These are phyloP conservation scores for Verasper variegatus DNA, from an alignment of 2,113 vertebrate genomes.

Conservation along the genomic window DNA sequence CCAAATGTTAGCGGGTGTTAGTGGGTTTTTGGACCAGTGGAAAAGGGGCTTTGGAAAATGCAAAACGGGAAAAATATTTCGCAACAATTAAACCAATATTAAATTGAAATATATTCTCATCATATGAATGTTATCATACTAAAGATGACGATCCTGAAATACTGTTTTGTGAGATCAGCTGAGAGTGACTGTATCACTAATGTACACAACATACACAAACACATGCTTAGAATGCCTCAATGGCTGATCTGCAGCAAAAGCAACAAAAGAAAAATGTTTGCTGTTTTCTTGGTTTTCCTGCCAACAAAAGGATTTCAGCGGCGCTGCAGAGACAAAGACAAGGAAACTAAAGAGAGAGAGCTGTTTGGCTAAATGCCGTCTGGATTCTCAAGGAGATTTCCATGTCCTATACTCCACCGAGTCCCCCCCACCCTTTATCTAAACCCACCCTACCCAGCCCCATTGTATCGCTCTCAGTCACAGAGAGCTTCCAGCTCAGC, in stretches of 20 bases:
- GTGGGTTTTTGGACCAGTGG: too few relatives aligned
- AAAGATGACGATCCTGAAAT: neutral
- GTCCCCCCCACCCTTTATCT: constrained; percentile 40
- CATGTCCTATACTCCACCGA: constrained; percentile 32
- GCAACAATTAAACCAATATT: neutral
- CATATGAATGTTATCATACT: neutral
- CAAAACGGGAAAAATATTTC: too few relatives aligned
- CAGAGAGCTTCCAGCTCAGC: constrained; percentile 50
- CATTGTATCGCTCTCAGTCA: constrained; percentile 36
- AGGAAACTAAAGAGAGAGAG: constrained; percentile 42
- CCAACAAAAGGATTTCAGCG: constrained; percentile 63
- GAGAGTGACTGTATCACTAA: too few relatives aligned
- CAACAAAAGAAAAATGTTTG: constrained; percentile 50
- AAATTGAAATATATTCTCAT: neutral
- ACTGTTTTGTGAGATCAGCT: neutral
- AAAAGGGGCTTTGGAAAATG: too few relatives aligned
- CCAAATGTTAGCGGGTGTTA: too few relatives aligned
- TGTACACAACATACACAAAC: neutral
- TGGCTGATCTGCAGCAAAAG: constrained; percentile 32
- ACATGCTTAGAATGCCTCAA: neutral
- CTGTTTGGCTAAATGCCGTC: constrained; percentile 54
- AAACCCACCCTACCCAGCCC: constrained; percentile 40
- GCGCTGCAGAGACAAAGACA: constrained; percentile 33
- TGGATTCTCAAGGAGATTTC: constrained; percentile 69
- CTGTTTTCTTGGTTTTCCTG: constrained; percentile 39